Conservation (phyloP, 2,797 vertebrate genomes). For the Ataeniobius toweri region DNA sequence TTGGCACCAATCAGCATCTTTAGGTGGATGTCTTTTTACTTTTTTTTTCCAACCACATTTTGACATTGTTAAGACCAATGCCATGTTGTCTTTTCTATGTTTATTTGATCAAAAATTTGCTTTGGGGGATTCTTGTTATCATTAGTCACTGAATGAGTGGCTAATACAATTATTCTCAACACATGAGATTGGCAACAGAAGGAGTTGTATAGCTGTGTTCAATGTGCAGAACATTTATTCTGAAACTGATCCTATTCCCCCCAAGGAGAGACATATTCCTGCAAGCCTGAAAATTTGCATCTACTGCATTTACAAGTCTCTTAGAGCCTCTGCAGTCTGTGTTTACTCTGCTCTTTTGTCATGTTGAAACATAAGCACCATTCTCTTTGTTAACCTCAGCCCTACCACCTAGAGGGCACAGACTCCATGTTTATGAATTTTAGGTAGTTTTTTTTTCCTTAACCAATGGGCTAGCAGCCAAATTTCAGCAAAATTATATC, state of each 20-base stretch:
- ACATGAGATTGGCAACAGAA: not conserved
- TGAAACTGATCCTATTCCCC: not conserved
- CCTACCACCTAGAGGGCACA: not conserved
- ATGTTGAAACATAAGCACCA: slow-evolving; percentile 5
- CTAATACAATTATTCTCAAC: not conserved
- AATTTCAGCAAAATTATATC: slow-evolving; percentile 12
- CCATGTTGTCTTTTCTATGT: not conserved
- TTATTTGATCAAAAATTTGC: not conserved
- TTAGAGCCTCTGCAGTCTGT: slow-evolving; percentile 4
- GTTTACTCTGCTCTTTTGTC: slow-evolving; percentile 14
- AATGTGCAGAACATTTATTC: not conserved
- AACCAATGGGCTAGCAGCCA: slow-evolving; percentile 14
- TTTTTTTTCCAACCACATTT: not conserved
- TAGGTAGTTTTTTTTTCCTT: not conserved
- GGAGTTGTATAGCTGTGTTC: not conserved
- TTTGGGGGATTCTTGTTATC: not conserved
- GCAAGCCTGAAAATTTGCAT: not conserved
- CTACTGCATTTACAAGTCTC: not conserved
- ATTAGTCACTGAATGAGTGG: not conserved
- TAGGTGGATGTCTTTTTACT: too few relatives aligned
- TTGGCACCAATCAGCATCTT: not conserved
- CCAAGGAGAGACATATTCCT: not conserved
- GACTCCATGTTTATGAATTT: slow-evolving; percentile 14
- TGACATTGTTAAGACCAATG: not conserved
- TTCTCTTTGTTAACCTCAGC: not conserved